Evolutionary conservation across 2,113 vertebrate species (phyloP).

Genomic region (Prinia subflava): DNA sequence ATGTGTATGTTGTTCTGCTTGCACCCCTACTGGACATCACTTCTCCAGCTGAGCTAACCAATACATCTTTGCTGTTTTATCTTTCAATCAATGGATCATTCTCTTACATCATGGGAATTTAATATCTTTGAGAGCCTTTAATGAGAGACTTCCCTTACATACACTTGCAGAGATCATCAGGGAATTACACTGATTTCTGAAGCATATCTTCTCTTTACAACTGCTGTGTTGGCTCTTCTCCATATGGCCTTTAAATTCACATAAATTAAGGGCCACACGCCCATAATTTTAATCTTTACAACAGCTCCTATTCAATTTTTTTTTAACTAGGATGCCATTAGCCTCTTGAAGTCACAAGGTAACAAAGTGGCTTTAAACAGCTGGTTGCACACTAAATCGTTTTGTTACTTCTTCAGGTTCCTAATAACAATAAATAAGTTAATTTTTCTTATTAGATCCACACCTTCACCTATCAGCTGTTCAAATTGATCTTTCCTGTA

Average conservation of each 20-base stretch:
- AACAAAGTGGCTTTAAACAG: not conserved
- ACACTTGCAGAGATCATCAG: not conserved
- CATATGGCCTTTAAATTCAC: not conserved
- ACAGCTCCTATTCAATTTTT: not conserved
- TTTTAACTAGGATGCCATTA: not conserved
- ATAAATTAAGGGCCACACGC: not conserved
- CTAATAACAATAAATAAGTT: not conserved
- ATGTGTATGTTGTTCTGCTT: not conserved
- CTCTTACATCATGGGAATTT: not conserved
- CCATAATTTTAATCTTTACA: not conserved
- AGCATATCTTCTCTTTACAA: not conserved
- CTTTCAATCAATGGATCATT: not conserved
- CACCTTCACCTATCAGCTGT: not conserved
- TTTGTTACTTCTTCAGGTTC: not conserved
- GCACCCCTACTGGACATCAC: not conserved
- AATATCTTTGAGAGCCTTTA: not conserved
- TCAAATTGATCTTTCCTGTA: not conserved
- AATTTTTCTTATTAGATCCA: not conserved
- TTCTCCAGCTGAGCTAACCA: not conserved
- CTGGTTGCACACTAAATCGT: not conserved
- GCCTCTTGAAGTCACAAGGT: not conserved
- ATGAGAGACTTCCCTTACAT: not conserved
- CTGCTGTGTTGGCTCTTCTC: not conserved
- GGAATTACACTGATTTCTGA: not conserved
- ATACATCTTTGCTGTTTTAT: not conserved